A percentile compares a stretch with the other conserved stretches of the same genome.
phyloP scores from a whole-genome alignment of 2,888 invertebrate species.

The Drosophila melanosoma region DNA sequence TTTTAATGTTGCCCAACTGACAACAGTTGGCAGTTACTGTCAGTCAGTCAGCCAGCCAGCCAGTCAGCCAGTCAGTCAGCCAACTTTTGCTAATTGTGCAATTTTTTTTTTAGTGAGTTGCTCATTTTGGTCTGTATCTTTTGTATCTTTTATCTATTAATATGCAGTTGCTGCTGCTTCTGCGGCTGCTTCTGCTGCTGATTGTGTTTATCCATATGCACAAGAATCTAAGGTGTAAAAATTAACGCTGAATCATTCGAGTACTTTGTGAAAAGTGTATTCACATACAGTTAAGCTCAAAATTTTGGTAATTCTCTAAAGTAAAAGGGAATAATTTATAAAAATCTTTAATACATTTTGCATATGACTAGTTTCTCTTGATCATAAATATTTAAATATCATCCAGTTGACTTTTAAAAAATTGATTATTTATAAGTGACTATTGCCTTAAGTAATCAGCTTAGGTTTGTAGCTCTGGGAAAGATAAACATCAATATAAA shows the following conservation, averaged over 20 bases:
- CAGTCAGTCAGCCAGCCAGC: slow-evolving; percentile 29
- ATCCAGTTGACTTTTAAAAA: background rate
- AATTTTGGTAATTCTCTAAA: background rate
- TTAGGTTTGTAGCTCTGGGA: background rate
- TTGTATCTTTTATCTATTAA: slow-evolving; percentile 31
- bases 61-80: slow-evolving; percentile 13
- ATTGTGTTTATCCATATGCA: slow-evolving; percentile 43
- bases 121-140: slow-evolving; percentile 50
- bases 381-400: background rate
- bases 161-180: slow-evolving; percentile 26
- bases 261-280: slow-evolving; percentile 42
- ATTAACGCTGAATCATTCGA: slow-evolving; percentile 68
- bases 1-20: slow-evolving; percentile 75
- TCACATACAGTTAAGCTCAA: background rate
- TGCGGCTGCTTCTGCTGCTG: slow-evolving; percentile 11
- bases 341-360: background rate
- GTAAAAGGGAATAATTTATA: background rate
- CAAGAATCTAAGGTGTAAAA: slow-evolving; percentile 73
- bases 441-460: background rate
- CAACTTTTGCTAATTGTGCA: slow-evolving; percentile 73
- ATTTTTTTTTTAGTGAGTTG: slow-evolving; percentile 64
- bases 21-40: slow-evolving; percentile 29
- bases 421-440: background rate
- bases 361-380: background rate
- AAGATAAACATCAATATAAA: background rate